Conservation (phyloP, 2,888 invertebrate species). For the Leucoma salicis region DNA sequence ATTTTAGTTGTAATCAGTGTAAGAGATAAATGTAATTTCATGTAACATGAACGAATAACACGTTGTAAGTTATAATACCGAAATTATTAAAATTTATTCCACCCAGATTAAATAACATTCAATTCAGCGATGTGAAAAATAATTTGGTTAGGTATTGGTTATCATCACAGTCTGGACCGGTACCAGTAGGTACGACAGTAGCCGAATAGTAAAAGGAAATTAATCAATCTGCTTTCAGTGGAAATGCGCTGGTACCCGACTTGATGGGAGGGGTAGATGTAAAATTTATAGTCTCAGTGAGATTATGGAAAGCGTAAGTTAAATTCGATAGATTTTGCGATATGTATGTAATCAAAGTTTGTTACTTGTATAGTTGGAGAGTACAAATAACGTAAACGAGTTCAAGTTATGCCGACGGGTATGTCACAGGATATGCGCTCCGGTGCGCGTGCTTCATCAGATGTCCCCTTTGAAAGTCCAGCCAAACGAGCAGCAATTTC, state of each 20-base stretch:
- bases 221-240: conserved; percentile 52
- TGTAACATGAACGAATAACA: too few species aligned
- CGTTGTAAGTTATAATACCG: too few species aligned
- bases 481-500: conserved; percentile 64
- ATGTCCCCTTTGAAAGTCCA: conserved; percentile 68
- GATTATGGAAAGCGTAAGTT: conserved; percentile 9
- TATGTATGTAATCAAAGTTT: too few species aligned
- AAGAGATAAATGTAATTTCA: too few species aligned
- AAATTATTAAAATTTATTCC: too few species aligned
- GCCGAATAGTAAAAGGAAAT: conserved; percentile 54
- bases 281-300: conserved; percentile 12
- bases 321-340: too few species aligned
- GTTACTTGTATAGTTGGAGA: conserved; percentile 19
- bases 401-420: conserved; percentile 47
- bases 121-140: too few species aligned
- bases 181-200: conserved; percentile 37
- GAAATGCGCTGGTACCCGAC: conserved; percentile 36
- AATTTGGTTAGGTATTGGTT: conserved; percentile 31
- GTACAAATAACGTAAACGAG: conserved; percentile 44
- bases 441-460: conserved; percentile 60
- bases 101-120: too few species aligned
- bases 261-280: conserved; percentile 24
- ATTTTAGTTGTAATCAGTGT: conserved; percentile 9
- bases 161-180: too few species aligned
- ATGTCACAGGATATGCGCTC: conserved; percentile 72